Evolutionary conservation across 1,140 invertebrate species (phyloP).

Genomic region (Thaumatotibia leucotreta): DNA sequence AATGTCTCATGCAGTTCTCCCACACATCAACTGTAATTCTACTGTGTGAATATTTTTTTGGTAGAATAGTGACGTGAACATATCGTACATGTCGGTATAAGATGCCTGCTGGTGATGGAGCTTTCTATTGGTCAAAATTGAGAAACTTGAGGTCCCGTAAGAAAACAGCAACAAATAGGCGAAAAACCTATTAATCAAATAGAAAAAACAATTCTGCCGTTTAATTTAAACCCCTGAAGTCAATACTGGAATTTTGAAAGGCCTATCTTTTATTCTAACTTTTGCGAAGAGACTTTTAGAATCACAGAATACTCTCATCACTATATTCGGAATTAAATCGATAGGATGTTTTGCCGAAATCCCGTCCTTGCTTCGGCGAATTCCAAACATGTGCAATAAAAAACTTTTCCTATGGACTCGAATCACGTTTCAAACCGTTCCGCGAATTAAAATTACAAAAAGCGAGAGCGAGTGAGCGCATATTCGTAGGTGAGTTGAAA

Average conservation of each 20-base stretch:
- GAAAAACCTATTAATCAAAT: not conserved
- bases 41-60: too few relatives aligned
- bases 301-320: not conserved
- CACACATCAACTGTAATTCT: too few relatives aligned
- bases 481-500: constrained; percentile 37
- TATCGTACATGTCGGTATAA: too few relatives aligned
- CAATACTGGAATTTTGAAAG: not conserved
- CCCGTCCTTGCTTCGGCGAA: constrained; percentile 51
- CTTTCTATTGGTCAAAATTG: too few relatives aligned
- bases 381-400: constrained; percentile 68
- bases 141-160: too few relatives aligned
- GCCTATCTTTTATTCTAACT: not conserved
- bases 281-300: not conserved
- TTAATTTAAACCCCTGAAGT: not conserved
- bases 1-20: too few relatives aligned
- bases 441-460: constrained; percentile 76
- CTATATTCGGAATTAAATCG: constrained; percentile 31
- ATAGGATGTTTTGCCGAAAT: constrained; percentile 51
- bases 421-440: constrained; percentile 71
- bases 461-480: constrained; percentile 53
- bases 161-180: too few relatives aligned
- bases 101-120: too few relatives aligned
- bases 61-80: too few relatives aligned
- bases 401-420: constrained; percentile 61
- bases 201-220: not conserved